phyloP scores from a whole-genome alignment of 2,797 vertebrate genomes.

The Tympanoctomys barrerae region DNA sequence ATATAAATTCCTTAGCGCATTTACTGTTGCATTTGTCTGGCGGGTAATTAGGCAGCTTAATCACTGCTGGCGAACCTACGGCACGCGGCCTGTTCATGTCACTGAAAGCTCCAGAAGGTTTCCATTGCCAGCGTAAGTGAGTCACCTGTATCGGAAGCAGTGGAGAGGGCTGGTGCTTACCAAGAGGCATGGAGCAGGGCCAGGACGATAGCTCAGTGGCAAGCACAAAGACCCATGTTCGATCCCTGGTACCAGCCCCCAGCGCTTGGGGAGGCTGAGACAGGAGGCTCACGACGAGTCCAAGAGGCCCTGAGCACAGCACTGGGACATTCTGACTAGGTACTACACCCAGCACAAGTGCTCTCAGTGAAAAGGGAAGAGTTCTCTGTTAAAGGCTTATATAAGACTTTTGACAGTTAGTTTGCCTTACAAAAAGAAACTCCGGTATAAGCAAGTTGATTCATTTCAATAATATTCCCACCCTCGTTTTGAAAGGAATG shows the following conservation, averaged over 20 bases:
- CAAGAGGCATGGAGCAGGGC: neutral
- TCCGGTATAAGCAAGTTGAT: slow-evolving; percentile 30
- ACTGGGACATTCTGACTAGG: slow-evolving; percentile 4
- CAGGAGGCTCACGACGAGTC: no score
- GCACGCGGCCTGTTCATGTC: neutral
- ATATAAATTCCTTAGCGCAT: neutral
- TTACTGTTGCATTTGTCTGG: neutral
- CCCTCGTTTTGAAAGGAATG: slow-evolving; percentile 58
- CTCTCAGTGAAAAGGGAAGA: neutral
- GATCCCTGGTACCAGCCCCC: no score
- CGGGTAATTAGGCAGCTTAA: neutral
- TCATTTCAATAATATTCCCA: slow-evolving; percentile 50
- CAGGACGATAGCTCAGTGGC: no score
- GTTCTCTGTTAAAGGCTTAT: slow-evolving; percentile 15
- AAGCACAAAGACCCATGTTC: no score
- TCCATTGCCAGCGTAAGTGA: neutral
- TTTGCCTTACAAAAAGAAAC: slow-evolving; percentile 55
- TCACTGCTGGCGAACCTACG: neutral
- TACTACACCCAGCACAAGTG: neutral
- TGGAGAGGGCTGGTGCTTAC: neutral
- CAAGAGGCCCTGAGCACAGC: neutral
- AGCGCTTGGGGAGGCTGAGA: no score
- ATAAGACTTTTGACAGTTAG: slow-evolving; percentile 21
- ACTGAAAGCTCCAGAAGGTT: neutral
- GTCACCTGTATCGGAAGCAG: neutral